Conservation (phyloP, 2,888 invertebrate genomes). For the Ophioninae sp. region DNA sequence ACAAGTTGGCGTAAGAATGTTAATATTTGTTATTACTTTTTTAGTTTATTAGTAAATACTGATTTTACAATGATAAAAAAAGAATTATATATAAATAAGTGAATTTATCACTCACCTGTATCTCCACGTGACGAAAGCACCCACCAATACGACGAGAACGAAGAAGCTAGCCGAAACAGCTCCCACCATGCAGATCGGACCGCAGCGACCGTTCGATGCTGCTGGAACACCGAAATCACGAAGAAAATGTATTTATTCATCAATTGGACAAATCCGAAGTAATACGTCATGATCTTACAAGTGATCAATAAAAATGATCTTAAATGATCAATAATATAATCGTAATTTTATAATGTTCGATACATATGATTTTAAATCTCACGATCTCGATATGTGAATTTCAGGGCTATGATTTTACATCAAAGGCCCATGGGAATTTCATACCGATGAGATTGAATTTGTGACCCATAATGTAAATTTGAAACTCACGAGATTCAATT, state of each 20-base stretch:
- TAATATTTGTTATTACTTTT: too few species aligned
- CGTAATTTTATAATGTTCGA: neutral
- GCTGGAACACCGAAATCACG: conserved; percentile 59
- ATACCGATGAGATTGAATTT: too few species aligned
- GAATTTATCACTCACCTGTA: conserved; percentile 71
- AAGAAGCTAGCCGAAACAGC: conserved; percentile 80
- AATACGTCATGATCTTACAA: neutral
- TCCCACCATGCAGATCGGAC: conserved; percentile 81
- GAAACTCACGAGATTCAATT: too few species aligned
- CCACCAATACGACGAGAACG: conserved; percentile 74
- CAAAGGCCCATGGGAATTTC: too few species aligned
- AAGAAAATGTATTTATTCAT: neutral
- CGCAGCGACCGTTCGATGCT: conserved; percentile 77
- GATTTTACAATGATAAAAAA: too few species aligned
- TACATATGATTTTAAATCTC: neutral
- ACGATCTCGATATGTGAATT: too few species aligned
- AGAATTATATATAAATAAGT: neutral
- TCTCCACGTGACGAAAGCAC: conserved; percentile 74
- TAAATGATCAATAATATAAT: too few species aligned
- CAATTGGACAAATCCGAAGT: neutral
- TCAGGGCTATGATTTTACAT: too few species aligned
- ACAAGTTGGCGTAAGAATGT: too few species aligned
- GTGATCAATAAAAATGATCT: too few species aligned
- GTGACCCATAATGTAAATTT: too few species aligned
- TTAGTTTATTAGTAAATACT: neutral